Percentiles rank a stretch among this genome's conserved stretches.
phyloP scores from a whole-genome alignment of 2,888 invertebrate genomes.

The Cephus pygmeus region DNA sequence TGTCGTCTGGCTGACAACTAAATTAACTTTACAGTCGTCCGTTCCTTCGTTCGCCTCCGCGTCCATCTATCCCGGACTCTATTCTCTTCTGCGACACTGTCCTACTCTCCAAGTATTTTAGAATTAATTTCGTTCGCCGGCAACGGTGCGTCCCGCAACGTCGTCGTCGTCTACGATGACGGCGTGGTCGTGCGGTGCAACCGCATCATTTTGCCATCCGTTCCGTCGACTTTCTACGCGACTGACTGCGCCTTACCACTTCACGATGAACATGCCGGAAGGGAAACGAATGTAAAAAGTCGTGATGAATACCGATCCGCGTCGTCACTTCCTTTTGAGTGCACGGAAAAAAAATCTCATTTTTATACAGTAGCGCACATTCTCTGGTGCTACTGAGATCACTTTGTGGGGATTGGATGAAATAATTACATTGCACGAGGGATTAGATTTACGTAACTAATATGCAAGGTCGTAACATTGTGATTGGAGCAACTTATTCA shows the following conservation, averaged over 20 bases:
- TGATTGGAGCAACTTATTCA: no score
- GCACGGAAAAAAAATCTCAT: no score
- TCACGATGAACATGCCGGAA: neutral
- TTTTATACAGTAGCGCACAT: no score
- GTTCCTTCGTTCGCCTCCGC: conserved; percentile 24
- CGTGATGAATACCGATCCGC: neutral
- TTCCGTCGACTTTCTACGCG: neutral
- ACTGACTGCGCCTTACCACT: neutral
- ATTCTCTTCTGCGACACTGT: conserved; percentile 21
- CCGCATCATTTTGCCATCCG: neutral
- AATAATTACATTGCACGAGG: no score
- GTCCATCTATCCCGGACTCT: conserved; percentile 10
- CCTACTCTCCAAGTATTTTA: conserved; percentile 40
- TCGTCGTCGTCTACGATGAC: conserved; percentile 12
- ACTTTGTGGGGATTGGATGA: no score
- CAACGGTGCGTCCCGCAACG: conserved; percentile 4
- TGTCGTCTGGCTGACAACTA: conserved; percentile 24
- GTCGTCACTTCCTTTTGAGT: no score
- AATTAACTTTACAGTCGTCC: conserved; percentile 38
- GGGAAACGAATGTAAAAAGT: neutral
- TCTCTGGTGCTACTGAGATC: no score
- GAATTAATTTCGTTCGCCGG: conserved; percentile 35
- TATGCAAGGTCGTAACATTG: no score
- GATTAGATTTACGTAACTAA: no score
- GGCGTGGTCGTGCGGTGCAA: neutral